Evolutionary conservation across 2,797 vertebrate genomes (phyloP), one percentile per base, ranked within the genome.

Genomic region (Tenualosa ilisha): DNA sequence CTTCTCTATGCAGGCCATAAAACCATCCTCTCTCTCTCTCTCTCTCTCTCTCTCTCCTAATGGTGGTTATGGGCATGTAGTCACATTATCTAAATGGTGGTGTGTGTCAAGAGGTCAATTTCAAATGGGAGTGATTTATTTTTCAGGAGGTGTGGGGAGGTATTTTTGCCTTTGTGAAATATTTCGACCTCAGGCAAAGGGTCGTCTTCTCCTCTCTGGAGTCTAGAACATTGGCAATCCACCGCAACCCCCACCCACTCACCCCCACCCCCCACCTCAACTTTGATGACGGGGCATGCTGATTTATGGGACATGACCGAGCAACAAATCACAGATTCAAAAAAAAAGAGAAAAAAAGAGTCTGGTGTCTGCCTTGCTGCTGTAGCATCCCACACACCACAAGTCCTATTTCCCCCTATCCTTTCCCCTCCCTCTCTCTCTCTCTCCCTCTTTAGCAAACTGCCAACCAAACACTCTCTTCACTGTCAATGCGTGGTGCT

Each of bases 241-340:
- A 72, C 9, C 12, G 24, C 65, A 26, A 3, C 7, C 63, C 63
- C 24, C 13, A 2, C 26, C 9, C 65, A 1, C 31, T 51, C 50
- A 51, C 15, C 54, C 20, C 54, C 17, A 12, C 12, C 15, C 4
- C 4, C 24, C 37, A 13, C 85, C 68, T 75, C 68, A 75, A 20
- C 68, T 43, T 13, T 75, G 12, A 40, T 43, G 68, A 43, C 68
- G 13, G 37, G 68, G 68, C 68, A 40, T 13, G 4, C 68, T 43
- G 68, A 75, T 75, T 75, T 75, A 75, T 43, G 61, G 75, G 40
- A 83, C 65, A 81, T 89, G 87, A 88, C 83, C 85, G 84, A 49
- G 86, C 84, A 87, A 85, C 88, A 90, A 89, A 88, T 90, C 87
- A 89, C 22, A 63, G 84, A 85, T 84, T 59, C 85, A 88, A 83